Conservation (phyloP, 2,888 invertebrate genomes). For the Drosophila planitibia region DNA sequence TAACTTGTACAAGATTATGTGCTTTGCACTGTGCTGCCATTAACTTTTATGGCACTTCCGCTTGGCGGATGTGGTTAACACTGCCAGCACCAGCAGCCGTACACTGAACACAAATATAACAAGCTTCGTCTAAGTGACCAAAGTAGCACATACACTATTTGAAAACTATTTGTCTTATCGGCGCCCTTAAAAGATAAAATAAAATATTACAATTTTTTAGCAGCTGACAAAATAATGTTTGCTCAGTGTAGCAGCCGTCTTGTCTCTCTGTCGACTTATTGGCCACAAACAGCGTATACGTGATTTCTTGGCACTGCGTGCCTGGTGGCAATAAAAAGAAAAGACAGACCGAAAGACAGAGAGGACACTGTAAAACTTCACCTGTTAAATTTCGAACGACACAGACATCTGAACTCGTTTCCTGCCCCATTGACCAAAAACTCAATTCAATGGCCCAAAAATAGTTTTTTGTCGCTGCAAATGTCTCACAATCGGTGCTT, state of each 20-base stretch:
- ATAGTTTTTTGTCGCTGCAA: conserved; percentile 11
- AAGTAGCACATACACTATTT: not conserved
- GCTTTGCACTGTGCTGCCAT: conserved; percentile 75
- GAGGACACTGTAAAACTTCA: conserved; percentile 20
- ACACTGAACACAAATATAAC: conserved; percentile 4
- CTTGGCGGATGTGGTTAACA: conserved; percentile 71
- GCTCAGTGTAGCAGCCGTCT: conserved; percentile 3
- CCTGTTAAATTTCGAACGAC: conserved; percentile 41
- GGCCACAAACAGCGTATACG: conserved; percentile 69
- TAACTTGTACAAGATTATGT: conserved; percentile 73
- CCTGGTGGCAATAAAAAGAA: conserved; percentile 57
- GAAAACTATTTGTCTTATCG: not conserved
- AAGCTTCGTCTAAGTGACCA: not conserved
- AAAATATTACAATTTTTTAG: not conserved
- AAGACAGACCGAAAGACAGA: not conserved
- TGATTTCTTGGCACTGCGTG: conserved; percentile 74
- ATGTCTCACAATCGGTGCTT: conserved; percentile 24
- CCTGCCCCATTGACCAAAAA: conserved; percentile 21
- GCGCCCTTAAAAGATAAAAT: not conserved
- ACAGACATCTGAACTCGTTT: conserved; percentile 22
- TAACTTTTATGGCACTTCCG: conserved; percentile 82
- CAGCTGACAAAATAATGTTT: not conserved
- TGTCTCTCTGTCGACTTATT: conserved; percentile 53
- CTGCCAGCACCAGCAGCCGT: conserved; percentile 10
- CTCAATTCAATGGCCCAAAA: conserved; percentile 14